phyloP scores from a whole-genome alignment of 2,888 invertebrate genomes.

The Synergus laeviventris region DNA sequence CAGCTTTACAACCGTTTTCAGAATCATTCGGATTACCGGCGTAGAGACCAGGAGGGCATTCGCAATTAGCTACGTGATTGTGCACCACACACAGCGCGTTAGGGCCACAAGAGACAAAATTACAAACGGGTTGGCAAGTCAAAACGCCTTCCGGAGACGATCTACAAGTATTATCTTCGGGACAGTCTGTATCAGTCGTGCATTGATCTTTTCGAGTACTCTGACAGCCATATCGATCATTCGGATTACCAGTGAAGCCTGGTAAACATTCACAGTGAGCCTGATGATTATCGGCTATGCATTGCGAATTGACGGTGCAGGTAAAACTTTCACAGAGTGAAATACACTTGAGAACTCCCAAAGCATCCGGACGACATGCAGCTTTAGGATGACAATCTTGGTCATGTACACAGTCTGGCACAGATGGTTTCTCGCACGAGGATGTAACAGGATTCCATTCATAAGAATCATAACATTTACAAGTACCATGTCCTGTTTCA shows the following conservation, averaged over 20 bases:
- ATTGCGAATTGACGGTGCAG: constrained; percentile 90
- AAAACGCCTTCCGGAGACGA: constrained; percentile 79
- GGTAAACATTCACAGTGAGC: constrained; percentile 90
- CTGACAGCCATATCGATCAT: constrained; percentile 91
- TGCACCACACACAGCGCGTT: constrained; percentile 92
- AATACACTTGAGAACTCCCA: constrained; percentile 90
- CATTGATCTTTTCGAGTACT: constrained; percentile 86
- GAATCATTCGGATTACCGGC: constrained; percentile 91
- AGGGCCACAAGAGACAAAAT: constrained; percentile 87
- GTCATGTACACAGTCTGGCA: constrained; percentile 87
- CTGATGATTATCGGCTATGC: constrained; percentile 84
- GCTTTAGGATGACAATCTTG: constrained; percentile 83
- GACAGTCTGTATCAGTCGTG: constrained; percentile 87
- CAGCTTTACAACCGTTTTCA: constrained; percentile 85
- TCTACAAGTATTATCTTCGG: constrained; percentile 88
- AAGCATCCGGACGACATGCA: constrained; percentile 88
- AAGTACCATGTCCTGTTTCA: constrained; percentile 83
- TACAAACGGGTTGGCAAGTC: constrained; percentile 88
- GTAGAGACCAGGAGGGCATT: constrained; percentile 91
- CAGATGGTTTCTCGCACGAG: constrained; percentile 89
- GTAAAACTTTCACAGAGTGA: constrained; percentile 88
- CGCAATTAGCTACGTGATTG: constrained; percentile 92
- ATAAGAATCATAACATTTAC: constrained; percentile 87
- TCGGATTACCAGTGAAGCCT: constrained; percentile 93
- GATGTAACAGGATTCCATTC: constrained; percentile 91